Evolutionary conservation across 2,888 invertebrate genomes (phyloP), one percentile per base, ranked within the genome.

Genomic region (Malthinus seriepunctatus): DNA sequence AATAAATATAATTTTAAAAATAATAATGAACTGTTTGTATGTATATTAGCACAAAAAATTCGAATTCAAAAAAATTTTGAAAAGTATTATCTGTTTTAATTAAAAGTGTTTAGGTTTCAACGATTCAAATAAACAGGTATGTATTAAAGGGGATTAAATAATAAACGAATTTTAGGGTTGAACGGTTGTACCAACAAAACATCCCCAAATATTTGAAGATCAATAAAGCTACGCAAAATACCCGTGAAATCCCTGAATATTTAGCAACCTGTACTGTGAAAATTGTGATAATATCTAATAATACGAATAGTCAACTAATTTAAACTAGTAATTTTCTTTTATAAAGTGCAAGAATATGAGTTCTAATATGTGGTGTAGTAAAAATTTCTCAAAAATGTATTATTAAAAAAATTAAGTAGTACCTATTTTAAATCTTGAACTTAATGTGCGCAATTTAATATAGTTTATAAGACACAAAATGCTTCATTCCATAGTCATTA

Each of bases 151-250:
- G n/a, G 7, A 42, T 15, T 23, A 12, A 23, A 15, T 42, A 42
- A 42, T 15, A 42, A 42, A 14, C 39, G n/a, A 14, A 42, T 15
- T 42, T 42, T 42, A 42, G 39, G 39, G 39, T 42, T n/a, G 39
- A 42, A 42, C 39, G 23, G 39, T 23, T 15, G 14, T 42, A 15
- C 39, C 39, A 42, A 46, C 52, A 14, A 32, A 34, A 52, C 52
- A 38, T 52, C 52, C 46, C 52, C 37, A 52, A 52, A 52, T 31
- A 31, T 31, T 12, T 10, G 46, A 52, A 51, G 37, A 52, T 52
- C 52, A 52, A 52, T 52, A 52, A 32, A 52, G 52, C 52, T 52
- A 42, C 23, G 51, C 32, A 45, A 52, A 51, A 42, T 42, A 42
- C 39, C 39, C 39, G 39, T 42, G 39, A 42, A 42, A 42, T 10